These are phyloP conservation scores for Melipona quadrifasciata DNA, from an alignment of 1,140 invertebrate genomes.

Conservation along the genomic window DNA sequence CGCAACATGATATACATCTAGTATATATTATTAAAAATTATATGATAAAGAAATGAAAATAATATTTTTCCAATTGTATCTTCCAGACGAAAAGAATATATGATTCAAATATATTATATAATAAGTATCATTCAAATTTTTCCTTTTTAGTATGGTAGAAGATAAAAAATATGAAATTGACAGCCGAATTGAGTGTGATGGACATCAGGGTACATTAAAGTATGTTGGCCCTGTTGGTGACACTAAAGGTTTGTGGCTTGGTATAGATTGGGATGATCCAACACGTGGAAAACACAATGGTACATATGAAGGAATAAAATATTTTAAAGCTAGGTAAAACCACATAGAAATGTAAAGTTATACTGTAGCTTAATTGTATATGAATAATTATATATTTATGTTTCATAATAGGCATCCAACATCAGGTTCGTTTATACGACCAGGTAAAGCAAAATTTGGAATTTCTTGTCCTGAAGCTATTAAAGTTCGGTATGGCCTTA, in stretches of 20 bases:
- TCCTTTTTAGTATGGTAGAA: slow-evolving; percentile 76
- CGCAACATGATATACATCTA: slow-evolving; percentile 31
- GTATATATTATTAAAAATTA: slow-evolving; percentile 24
- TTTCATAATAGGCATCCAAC: slow-evolving; percentile 81
- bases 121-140: slow-evolving; percentile 18
- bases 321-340: slow-evolving; percentile 89
- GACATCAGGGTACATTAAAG: slow-evolving; percentile 82
- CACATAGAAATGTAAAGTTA: not conserved
- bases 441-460: slow-evolving; percentile 89
- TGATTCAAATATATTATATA: not conserved
- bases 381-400: slow-evolving; percentile 14
- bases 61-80: slow-evolving; percentile 2
- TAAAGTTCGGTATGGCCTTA: slow-evolving; percentile 87
- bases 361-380: not conserved
- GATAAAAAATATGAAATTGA: slow-evolving; percentile 80
- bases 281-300: slow-evolving; percentile 95
- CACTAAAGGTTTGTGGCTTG: slow-evolving; percentile 89
- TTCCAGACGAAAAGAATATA: not conserved
- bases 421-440: slow-evolving; percentile 93
- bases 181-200: slow-evolving; percentile 83
- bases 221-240: slow-evolving; percentile 84
- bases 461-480: slow-evolving; percentile 88
- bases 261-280: slow-evolving; percentile 96
- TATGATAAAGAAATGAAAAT: slow-evolving; percentile 4
- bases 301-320: slow-evolving; percentile 88